Evolutionary conservation across 2,888 invertebrate species (phyloP), one percentile per base, ranked within the genome.

Genomic region (Chrysopilus asiliformis): DNA sequence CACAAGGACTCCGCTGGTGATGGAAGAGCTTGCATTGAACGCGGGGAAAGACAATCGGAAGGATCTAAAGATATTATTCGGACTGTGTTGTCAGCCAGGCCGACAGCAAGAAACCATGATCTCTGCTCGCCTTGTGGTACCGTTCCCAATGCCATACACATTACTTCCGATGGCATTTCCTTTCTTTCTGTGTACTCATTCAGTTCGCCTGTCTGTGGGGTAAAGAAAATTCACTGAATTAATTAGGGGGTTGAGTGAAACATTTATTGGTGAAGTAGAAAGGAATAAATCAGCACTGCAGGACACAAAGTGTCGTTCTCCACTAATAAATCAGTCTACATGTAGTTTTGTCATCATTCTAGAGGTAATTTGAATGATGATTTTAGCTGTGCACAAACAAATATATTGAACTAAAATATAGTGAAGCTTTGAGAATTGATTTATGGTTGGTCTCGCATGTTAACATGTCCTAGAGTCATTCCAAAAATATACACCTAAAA

Each of bases 131-230:
- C 97, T 2, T 79, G 73, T 0, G 95, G 90, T 0, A 98, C 94
- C 36, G 86, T 86, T 1, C 93, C 95, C 41, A 98, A 65, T 0
- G 93, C 94, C 97, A 98, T 97, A 57, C 97, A 99, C 47, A 97
- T 83, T 1, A 98, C 94, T 61, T 98, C 97, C 1, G 87, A 82
- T 5, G 90, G 85, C 79, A 98, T 81, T 56, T 94, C 90, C 54
- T 94, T 93, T 8, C 95, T 74, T 57, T 97, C 95, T 7, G 93
- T 94, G 59, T 95, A 98, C 60, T 99, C 98, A 65, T 98, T 95
- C 33, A 99, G 67, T 61, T 95, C 93, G 2, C 97, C 97, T 47
- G 91, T 89, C 93, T 94, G 60, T 29, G 69, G 71, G 48, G 45
- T 9, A 17, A 14, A 8, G 10, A 13, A 20, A 35, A 19, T 15